Evolutionary conservation across 2,888 invertebrate genomes (phyloP).

Genomic region (Lithodes maja): DNA sequence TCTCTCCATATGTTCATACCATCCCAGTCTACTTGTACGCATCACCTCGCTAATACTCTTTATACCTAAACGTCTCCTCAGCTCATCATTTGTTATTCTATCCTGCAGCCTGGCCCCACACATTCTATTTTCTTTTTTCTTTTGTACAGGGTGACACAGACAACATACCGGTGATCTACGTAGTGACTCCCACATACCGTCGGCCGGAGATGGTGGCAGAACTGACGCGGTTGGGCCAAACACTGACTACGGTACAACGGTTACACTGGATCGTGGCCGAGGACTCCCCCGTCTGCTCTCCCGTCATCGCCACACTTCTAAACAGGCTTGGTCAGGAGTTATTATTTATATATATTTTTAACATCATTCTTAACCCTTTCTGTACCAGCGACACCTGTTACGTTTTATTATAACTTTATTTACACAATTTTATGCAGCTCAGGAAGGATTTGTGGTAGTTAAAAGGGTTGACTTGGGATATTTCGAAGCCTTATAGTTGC

Average conservation of each 20-base stretch:
- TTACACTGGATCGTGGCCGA: slow-evolving; percentile 71
- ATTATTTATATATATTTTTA: background rate
- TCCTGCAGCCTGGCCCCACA: no score
- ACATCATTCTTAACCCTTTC: background rate
- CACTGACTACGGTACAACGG: slow-evolving; percentile 66
- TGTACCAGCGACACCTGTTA: no score
- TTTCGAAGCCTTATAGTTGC: no score
- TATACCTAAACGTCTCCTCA: no score
- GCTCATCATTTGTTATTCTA: no score
- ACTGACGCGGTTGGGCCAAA: slow-evolving; percentile 70
- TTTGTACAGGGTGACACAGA: slow-evolving; percentile 45
- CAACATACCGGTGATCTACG: slow-evolving; percentile 56
- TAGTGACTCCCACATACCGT: slow-evolving; percentile 69
- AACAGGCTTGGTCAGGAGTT: slow-evolving; percentile 56
- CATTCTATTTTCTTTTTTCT: background rate
- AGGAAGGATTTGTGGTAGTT: no score
- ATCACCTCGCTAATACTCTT: no score
- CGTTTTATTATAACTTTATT: no score
- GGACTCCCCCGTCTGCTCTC: slow-evolving; percentile 64
- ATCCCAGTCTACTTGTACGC: no score
- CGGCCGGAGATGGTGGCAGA: slow-evolving; percentile 71
- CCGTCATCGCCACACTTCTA: slow-evolving; percentile 57
- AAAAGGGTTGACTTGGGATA: no score
- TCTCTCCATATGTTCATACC: no score
- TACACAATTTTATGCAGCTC: no score